phyloP scores from a whole-genome alignment of 2,113 vertebrate species.

The Pithys albifrons region DNA sequence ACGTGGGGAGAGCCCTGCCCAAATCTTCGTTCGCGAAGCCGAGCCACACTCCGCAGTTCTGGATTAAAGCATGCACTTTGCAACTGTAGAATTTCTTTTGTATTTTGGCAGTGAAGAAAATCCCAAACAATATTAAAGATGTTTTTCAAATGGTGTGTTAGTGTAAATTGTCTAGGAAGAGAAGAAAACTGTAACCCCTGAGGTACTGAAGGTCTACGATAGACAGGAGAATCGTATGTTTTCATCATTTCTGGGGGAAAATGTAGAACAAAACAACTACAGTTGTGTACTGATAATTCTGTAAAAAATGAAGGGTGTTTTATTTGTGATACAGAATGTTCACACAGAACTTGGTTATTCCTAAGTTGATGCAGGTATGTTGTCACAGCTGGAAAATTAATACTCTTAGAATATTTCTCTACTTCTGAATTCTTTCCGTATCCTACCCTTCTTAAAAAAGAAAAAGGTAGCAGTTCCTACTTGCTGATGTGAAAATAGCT shows the following conservation, averaged over 20 bases:
- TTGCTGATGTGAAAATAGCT: not conserved
- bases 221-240: not conserved
- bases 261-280: not conserved
- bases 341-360: not conserved
- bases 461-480: not conserved
- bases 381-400: not conserved
- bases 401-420: not conserved
- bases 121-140: not conserved
- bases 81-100: not conserved
- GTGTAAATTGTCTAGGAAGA: not conserved
- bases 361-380: not conserved
- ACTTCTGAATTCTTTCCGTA: not conserved
- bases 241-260: not conserved
- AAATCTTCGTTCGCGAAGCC: no score
- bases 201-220: not conserved
- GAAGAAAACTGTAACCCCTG: not conserved
- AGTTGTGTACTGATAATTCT: not conserved
- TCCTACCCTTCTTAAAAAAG: not conserved
- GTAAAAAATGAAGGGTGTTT: not conserved
- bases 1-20: no score
- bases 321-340: not conserved
- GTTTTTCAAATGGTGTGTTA: not conserved
- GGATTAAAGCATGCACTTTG: not conserved
- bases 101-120: not conserved
- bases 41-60: no score